Base-by-base conservation (phyloP, 1,140 invertebrate genomes). In the Papilio polyxenes region DNA sequence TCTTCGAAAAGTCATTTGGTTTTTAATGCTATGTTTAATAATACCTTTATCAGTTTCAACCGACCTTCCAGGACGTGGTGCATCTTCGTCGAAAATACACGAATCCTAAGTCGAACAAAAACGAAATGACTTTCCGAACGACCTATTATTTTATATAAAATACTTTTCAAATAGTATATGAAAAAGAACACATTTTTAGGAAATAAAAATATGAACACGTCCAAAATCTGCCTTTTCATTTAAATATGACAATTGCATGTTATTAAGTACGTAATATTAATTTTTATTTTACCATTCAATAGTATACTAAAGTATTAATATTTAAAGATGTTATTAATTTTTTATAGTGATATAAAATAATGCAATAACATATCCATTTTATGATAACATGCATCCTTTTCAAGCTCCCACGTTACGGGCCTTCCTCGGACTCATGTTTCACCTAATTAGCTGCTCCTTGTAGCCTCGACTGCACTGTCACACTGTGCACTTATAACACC, bases 391-490 rank as follows among this genome's bases (percentile, higher is more conserved):
- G 20, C 17, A 76, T 75, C 75, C 78, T 80, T 84, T 80, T n/a
- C n/a, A 44, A 76, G 79, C 75, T 82, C 72, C 79, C 81, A 77
- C 81, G 65, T 84, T 76, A 69, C 75, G 74, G 75, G 79, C 44
- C 81, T 84, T 79, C 75, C 80, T 81, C 69, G 83, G 69, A 76
- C 17, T 65, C 78, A 72, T 65, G 77, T 82, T 82, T 84, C 77
- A 79, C 83, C 72, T 82, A 84, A 84, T 84, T 84, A 82, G 83
- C 83, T 74, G 81, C 44, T 80, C 78, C 59, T 80, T 80, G 78
- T 69, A 80, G 69, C 78, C 78, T 80, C 78, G 51, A 51, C 80
- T 65, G 75, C 83, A 49, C 80, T 84, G 81, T 84, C 83, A 84
- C 81, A n/a, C n/a, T n/a, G n/a, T 80, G 56, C 78, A 59, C 56